Percentiles rank a stretch among this genome's conserved stretches.
These are phyloP conservation scores for Symphodus melops DNA, from an alignment of 2,113 vertebrate species.

Conservation along the genomic window DNA sequence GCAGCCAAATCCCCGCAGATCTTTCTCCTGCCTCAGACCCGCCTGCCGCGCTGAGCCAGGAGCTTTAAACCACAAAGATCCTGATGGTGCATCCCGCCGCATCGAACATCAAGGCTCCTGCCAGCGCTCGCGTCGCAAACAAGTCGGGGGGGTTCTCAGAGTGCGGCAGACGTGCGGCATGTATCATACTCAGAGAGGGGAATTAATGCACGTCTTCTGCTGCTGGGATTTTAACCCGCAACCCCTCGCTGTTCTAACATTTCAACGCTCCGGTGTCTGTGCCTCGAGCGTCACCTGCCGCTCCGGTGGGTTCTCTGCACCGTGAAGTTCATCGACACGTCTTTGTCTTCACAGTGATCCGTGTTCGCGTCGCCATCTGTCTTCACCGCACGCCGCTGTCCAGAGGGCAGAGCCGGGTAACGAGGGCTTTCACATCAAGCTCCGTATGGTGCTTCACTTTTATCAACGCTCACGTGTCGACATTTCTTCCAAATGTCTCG, in stretches of 20 bases:
- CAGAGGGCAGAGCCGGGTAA: slow-evolving; percentile 42
- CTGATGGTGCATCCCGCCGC: slow-evolving; percentile 37
- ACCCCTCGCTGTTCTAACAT: slow-evolving; percentile 17
- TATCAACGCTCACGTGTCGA: slow-evolving; percentile 49
- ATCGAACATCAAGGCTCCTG: slow-evolving; percentile 49
- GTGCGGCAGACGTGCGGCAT: slow-evolving; percentile 16
- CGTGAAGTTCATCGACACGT: slow-evolving; percentile 25
- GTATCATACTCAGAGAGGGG: slow-evolving; percentile 15
- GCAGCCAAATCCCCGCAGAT: slow-evolving; percentile 44
- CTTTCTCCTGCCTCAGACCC: slow-evolving; percentile 20
- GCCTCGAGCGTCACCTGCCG: slow-evolving; percentile 47
- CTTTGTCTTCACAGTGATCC: slow-evolving; percentile 39
- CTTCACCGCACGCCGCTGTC: slow-evolving; percentile 40
- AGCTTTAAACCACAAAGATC: slow-evolving; percentile 57
- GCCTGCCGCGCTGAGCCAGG: slow-evolving; percentile 29
- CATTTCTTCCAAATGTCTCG: neutral
- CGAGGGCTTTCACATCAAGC: slow-evolving; percentile 34
- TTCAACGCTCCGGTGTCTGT: neutral
- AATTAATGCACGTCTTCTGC: neutral
- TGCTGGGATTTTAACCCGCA: slow-evolving; percentile 31
- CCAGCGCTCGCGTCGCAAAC: slow-evolving; percentile 8
- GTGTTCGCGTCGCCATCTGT: slow-evolving; percentile 59
- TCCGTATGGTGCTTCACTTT: slow-evolving; percentile 49
- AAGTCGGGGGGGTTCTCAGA: slow-evolving; percentile 24
- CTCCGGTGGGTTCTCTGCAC: slow-evolving; percentile 35